phyloP scores from a whole-genome alignment of 2,797 vertebrate genomes.

The Remorina albescens region DNA sequence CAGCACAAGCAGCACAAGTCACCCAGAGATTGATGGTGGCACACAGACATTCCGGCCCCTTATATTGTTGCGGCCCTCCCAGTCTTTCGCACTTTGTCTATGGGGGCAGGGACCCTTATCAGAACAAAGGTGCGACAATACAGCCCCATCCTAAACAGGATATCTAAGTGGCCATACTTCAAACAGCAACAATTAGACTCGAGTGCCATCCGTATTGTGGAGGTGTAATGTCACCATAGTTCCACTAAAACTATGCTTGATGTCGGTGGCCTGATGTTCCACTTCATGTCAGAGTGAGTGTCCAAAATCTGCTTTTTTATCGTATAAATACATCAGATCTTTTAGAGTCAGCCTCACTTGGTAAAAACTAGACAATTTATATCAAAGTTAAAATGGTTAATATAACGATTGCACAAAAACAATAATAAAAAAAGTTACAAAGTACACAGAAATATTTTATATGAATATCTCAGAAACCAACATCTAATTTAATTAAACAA shows the following conservation, averaged over 20 bases:
- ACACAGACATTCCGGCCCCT: conserved; percentile 67
- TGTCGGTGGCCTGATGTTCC: conserved; percentile 26
- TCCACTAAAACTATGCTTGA: conserved; percentile 41
- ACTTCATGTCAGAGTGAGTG: conserved; percentile 43
- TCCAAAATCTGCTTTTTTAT: background rate
- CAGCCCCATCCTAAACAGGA: conserved; percentile 82
- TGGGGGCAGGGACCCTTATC: conserved; percentile 81
- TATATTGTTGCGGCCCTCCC: conserved; percentile 82
- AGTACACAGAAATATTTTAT: background rate
- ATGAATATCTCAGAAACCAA: background rate
- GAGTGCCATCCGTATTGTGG: conserved; percentile 57
- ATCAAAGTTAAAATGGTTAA: background rate
- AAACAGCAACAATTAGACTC: conserved; percentile 79
- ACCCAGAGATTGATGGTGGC: conserved; percentile 58
- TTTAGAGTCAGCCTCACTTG: background rate
- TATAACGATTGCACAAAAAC: background rate
- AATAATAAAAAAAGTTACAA: too few relatives aligned
- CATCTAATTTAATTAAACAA: background rate
- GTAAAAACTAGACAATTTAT: background rate
- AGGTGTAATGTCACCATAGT: conserved; percentile 54
- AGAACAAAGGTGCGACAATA: conserved; percentile 85
- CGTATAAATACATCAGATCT: background rate
- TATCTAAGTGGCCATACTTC: conserved; percentile 86
- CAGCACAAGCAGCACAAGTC: conserved; percentile 48
- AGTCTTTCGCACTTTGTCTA: conserved; percentile 82